Evolutionary conservation across 2,113 vertebrate species (phyloP).

Genomic region (Heteronetta atricapilla): DNA sequence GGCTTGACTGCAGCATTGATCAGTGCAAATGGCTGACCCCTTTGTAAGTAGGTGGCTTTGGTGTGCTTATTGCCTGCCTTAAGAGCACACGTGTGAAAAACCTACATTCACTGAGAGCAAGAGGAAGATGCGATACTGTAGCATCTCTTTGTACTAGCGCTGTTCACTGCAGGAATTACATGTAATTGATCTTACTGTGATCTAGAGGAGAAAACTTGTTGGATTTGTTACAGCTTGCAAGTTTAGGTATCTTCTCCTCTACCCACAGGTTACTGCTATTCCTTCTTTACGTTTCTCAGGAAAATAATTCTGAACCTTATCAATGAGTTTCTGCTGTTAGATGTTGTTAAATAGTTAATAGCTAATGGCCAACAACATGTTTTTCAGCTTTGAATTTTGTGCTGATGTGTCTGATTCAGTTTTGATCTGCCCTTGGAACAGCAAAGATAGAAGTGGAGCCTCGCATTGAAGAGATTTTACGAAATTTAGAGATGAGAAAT

Average conservation of each 20-base stretch:
- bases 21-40: neutral
- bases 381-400: neutral
- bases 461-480: neutral
- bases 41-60: neutral
- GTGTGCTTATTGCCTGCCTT: neutral
- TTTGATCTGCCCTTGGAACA: neutral
- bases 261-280: neutral
- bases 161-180: neutral
- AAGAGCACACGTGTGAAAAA: neutral
- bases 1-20: neutral
- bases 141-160: neutral
- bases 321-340: neutral
- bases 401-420: neutral
- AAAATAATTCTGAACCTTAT: neutral
- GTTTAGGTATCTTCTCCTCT: neutral
- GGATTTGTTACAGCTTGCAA: neutral
- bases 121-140: neutral
- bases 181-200: neutral
- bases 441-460: neutral
- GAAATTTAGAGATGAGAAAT: neutral
- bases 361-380: neutral
- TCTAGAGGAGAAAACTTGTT: neutral
- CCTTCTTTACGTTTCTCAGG: neutral
- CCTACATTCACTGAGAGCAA: neutral
- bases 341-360: neutral